Evolutionary conservation across 2,888 invertebrate genomes (phyloP).

Genomic region (Cinara cedri): DNA sequence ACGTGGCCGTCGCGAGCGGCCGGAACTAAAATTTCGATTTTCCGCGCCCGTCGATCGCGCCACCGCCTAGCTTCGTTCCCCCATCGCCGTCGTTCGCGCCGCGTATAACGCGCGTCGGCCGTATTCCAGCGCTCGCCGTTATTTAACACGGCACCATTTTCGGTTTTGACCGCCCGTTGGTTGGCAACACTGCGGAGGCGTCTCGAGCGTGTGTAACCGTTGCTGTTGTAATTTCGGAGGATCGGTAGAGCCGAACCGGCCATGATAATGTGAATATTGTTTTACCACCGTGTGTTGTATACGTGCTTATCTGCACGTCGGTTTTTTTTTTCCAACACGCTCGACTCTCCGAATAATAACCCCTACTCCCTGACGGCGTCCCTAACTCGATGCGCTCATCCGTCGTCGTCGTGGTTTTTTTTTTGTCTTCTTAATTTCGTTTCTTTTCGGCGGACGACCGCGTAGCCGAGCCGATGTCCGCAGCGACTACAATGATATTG

Average conservation of each 20-base stretch:
- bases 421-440: background rate
- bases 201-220: slow-evolving; percentile 38
- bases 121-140: slow-evolving; percentile 13
- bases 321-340: slow-evolving; percentile 26
- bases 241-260: slow-evolving; percentile 45
- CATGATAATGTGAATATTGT: slow-evolving; percentile 44
- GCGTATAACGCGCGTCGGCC: too few species aligned
- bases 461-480: too few species aligned
- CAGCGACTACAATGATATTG: background rate
- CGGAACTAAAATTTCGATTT: slow-evolving; percentile 54
- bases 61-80: background rate
- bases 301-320: slow-evolving; percentile 40
- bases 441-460: background rate
- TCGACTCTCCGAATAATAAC: background rate
- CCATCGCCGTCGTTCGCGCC: background rate
- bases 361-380: background rate
- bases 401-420: background rate
- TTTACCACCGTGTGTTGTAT: slow-evolving; percentile 2
- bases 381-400: background rate
- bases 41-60: slow-evolving; percentile 26
- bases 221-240: slow-evolving; percentile 44
- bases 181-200: slow-evolving; percentile 47
- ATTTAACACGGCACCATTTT: background rate
- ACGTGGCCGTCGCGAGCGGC: slow-evolving; percentile 21
- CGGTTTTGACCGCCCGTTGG: slow-evolving; percentile 6